Base-by-base conservation (phyloP, 1,140 invertebrate species). In the Drosophila navojoa region DNA sequence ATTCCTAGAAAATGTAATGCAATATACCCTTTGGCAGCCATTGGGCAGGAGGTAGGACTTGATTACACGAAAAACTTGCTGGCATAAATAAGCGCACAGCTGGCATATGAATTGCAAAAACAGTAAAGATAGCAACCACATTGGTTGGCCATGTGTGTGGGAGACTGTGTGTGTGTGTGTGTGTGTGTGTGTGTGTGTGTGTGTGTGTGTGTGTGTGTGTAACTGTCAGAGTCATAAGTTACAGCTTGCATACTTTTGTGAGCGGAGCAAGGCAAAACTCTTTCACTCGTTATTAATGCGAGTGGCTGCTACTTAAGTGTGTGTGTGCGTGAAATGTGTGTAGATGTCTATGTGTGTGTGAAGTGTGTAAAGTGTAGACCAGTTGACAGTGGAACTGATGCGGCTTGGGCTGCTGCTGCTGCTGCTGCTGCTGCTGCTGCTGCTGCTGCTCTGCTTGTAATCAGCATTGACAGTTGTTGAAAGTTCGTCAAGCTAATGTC, bases 381-480 rank as follows among this genome's bases (percentile, higher is more conserved):
- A 52, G 61, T 60, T 47, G 10, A 25, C 47, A 35, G 57, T 16
- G 45, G 47, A 44, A 25, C 60, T 49, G 38, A 42, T 35, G 25
- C 32, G 32, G 16, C 35, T 38, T 35, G 32, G 6, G 10, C 2
- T 11, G 10, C 35, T 38, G 35, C 35, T 11, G 35, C 50, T 42
- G 44, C 61, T 52, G 42, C n/a, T 52, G 62, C 53, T 2, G 19
- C 19, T 22, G 19, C 19, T 22, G 19, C 19, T 19, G 35, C 35
- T 38, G 35, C 50, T 42, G 44, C 61, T 52, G 42, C n/a, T 52
- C 19, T 22, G 62, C 58, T 70, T 70, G 53, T 80, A 85, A 80
- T 85, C 81, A 85, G 63, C 81, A 85, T 85, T 79, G 81, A 85
- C 81, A 85, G 81, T 85, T 77, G 77, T 77, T 77, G 60, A 77